Percentiles rank a stretch among this genome's conserved stretches.
Conservation (phyloP, 2,888 invertebrate species). For the Chloroclysta siterata region DNA sequence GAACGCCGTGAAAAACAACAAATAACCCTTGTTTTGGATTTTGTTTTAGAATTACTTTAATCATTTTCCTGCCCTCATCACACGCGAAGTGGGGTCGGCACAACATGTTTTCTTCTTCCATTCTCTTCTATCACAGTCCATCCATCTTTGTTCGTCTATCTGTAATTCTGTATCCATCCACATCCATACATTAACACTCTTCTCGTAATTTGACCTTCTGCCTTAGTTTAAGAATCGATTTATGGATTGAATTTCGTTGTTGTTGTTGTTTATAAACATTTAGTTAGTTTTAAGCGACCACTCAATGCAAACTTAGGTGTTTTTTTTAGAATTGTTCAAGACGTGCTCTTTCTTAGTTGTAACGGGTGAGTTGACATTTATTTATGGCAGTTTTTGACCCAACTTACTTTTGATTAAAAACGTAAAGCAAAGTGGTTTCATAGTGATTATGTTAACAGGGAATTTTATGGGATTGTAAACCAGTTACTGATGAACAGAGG, state of each 20-base stretch:
- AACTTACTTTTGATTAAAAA: slow-evolving; percentile 7
- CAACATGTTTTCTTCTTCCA: no score
- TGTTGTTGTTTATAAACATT: slow-evolving; percentile 51
- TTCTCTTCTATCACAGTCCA: no score
- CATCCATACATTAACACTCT: no score
- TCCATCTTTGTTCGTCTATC: no score
- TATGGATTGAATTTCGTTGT: slow-evolving; percentile 43
- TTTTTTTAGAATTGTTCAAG: slow-evolving; percentile 41
- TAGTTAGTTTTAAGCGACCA: slow-evolving; percentile 46
- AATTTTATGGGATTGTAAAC: not conserved
- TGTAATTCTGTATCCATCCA: no score
- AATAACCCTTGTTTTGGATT: slow-evolving; percentile 46
- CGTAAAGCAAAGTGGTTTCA: not conserved
- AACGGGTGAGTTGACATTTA: not conserved
- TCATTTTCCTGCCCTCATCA: no score
- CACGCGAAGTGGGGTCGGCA: no score
- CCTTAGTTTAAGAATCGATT: slow-evolving; percentile 36
- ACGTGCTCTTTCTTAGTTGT: slow-evolving; percentile 2
- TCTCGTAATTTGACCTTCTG: no score
- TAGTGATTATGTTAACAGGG: not conserved
- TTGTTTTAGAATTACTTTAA: no score
- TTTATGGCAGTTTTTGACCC: not conserved
- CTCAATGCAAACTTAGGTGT: slow-evolving; percentile 52
- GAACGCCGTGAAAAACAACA: slow-evolving; percentile 58
- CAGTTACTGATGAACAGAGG: not conserved